Base-by-base conservation (phyloP, 2,113 vertebrate genomes). In the Corythornis cristatus region DNA sequence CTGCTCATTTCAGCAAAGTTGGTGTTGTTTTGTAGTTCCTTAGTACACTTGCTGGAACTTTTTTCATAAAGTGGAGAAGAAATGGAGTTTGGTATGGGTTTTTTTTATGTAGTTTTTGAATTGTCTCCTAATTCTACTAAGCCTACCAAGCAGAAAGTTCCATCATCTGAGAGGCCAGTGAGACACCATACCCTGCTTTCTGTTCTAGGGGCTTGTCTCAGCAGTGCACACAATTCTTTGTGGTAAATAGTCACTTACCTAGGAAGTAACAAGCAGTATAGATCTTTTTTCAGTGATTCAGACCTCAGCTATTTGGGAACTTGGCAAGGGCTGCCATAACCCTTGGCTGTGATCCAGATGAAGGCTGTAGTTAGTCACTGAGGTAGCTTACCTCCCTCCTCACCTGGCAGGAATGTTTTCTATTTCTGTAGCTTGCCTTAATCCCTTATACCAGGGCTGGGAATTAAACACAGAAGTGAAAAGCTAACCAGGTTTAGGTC, bases 401-500 rank as follows among this genome's bases (percentile, higher is more conserved):
- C 82, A 84, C 77, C 87, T 86, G 68, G 23, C 22, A 74, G 46
- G 73, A 42, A 6, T 66, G 62, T 65, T 81, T 92, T 72, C 42
- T 91, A 18, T 85, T 88, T 73, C 25, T 87, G 26, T 93, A 33
- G 86, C 61, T 83, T 74, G 16, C 46, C 25, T 88, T 88, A 88
- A 88, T 89, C 29, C 15, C 15, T 37, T 80, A 58, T 80, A 58
- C n/a, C 31, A 57, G 11, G 48, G 48, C 35, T 31, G 15, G 28
- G 43, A 89, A 80, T 85, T 80, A 60, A 57, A 62, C 26, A 76
- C 57, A 40, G 68, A 93, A 88, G 28, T 83, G 60, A 84, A 92
- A 90, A 93, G 46, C n/a, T 64, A 31, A 80, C 51, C 35, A 70
- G 43, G 46, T 93, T 82, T 78, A 92, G 83, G 51, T 94, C n/a